A percentile compares a stretch with the other conserved stretches of the same genome.
These are phyloP conservation scores for Echeneis naucrates DNA, from an alignment of 2,797 vertebrate genomes.

Conservation along the genomic window DNA sequence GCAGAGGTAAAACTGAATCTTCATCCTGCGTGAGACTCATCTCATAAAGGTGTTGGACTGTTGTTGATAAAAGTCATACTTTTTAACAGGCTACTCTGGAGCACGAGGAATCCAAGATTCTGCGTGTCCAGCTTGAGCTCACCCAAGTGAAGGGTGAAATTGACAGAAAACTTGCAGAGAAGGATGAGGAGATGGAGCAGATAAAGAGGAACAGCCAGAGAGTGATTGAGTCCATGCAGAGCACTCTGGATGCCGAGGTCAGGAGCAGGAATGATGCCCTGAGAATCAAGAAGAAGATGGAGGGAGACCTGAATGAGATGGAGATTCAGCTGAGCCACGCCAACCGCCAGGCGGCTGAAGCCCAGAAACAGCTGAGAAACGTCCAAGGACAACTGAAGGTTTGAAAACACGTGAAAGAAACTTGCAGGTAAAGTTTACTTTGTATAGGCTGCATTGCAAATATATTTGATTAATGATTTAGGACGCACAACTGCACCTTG, in stretches of 20 bases:
- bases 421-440: neutral
- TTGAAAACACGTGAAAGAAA: neutral
- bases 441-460: slow-evolving; percentile 49
- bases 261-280: slow-evolving; percentile 92
- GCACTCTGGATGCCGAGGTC: slow-evolving; percentile 87
- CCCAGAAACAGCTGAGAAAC: slow-evolving; percentile 89
- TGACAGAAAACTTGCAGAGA: slow-evolving; percentile 89
- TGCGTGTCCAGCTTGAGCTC: slow-evolving; percentile 90
- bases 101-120: slow-evolving; percentile 91
- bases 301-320: slow-evolving; percentile 91
- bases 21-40: too few species aligned
- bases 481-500: slow-evolving; percentile 91
- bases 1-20: too few species aligned
- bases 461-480: slow-evolving; percentile 50
- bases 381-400: slow-evolving; percentile 90
- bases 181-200: slow-evolving; percentile 93
- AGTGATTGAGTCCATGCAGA: slow-evolving; percentile 88
- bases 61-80: too few species aligned
- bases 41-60: too few species aligned
- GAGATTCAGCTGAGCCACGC: slow-evolving; percentile 91
- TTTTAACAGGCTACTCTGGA: slow-evolving; percentile 87
- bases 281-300: slow-evolving; percentile 94
- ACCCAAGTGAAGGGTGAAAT: slow-evolving; percentile 91
- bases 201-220: slow-evolving; percentile 92
- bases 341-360: slow-evolving; percentile 87